These are phyloP conservation scores for Albula glossodonta DNA, from an alignment of 2,113 vertebrate species.

Conservation along the genomic window DNA sequence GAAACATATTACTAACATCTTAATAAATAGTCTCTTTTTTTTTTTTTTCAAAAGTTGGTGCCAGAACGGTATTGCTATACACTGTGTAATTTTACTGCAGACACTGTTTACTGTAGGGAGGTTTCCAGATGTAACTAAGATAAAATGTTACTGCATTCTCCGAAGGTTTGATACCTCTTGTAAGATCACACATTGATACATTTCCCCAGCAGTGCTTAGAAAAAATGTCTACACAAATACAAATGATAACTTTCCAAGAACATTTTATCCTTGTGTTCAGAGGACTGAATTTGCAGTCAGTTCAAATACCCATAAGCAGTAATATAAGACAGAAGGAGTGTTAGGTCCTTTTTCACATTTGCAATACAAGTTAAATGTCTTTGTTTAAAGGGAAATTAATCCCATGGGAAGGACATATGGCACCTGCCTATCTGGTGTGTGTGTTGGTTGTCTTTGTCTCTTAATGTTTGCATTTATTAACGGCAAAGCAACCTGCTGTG, in stretches of 20 bases:
- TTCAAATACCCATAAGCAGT: background rate
- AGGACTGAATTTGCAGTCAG: background rate
- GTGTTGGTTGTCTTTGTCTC: slow-evolving; percentile 21
- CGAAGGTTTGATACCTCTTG: background rate
- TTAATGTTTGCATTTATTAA: slow-evolving; percentile 47
- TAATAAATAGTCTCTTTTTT: no score
- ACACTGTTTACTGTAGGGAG: background rate
- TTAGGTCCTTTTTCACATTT: background rate
- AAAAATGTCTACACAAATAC: background rate
- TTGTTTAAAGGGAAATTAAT: slow-evolving; percentile 21
- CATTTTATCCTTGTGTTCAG: background rate
- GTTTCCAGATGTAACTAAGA: background rate
- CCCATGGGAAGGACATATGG: background rate
- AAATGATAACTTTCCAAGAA: background rate
- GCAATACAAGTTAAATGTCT: slow-evolving; percentile 19
- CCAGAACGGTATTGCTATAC: no score
- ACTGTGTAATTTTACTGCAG: no score
- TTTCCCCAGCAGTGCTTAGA: background rate
- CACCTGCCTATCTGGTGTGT: slow-evolving; percentile 7
- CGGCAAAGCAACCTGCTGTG: slow-evolving; percentile 52
- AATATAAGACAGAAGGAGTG: slow-evolving; percentile 7
- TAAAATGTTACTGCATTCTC: background rate
- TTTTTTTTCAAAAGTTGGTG: no score
- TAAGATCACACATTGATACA: background rate
- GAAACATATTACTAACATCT: no score